Conservation (phyloP, 2,113 vertebrate species). For the Pelobates fuscus region DNA sequence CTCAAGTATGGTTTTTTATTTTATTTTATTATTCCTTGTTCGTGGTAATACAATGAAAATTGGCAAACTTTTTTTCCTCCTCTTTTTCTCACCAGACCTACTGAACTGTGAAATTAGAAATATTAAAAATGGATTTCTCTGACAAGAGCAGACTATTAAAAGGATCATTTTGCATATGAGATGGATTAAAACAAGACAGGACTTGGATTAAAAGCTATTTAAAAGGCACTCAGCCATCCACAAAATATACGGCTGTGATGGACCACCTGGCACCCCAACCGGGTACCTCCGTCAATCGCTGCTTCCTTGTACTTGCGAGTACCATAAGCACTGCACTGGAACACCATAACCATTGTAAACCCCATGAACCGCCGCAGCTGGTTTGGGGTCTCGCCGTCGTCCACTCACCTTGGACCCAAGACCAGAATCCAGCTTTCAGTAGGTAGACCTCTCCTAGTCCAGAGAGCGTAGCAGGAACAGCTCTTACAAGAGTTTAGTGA, state of each 20-base stretch:
- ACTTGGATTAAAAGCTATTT: background rate
- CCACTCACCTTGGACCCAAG: too few species aligned
- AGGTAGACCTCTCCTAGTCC: too few species aligned
- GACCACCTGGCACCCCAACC: too few species aligned
- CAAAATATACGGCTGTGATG: background rate
- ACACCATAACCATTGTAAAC: too few species aligned
- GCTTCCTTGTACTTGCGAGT: too few species aligned
- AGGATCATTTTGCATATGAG: conserved; percentile 20
- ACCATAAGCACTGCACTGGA: too few species aligned
- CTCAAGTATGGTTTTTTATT: background rate
- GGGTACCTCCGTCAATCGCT: too few species aligned
- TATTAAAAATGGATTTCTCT: conserved; percentile 46
- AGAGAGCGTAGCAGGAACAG: too few species aligned
- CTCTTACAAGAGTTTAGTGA: too few species aligned
- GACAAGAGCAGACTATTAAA: conserved; percentile 46
- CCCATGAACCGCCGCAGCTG: too few species aligned
- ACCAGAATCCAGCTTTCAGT: too few species aligned
- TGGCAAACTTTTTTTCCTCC: conserved; percentile 22
- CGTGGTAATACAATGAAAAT: conserved; percentile 32
- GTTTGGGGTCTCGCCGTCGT: too few species aligned
- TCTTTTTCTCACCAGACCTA: conserved; percentile 1
- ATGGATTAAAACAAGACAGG: conserved; percentile 18
- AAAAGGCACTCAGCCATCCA: background rate
- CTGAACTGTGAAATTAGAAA: conserved; percentile 49
- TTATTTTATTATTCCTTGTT: conserved; percentile 14